phyloP scores from a whole-genome alignment of 2,888 invertebrate species.

The Scaptomyza flava region DNA sequence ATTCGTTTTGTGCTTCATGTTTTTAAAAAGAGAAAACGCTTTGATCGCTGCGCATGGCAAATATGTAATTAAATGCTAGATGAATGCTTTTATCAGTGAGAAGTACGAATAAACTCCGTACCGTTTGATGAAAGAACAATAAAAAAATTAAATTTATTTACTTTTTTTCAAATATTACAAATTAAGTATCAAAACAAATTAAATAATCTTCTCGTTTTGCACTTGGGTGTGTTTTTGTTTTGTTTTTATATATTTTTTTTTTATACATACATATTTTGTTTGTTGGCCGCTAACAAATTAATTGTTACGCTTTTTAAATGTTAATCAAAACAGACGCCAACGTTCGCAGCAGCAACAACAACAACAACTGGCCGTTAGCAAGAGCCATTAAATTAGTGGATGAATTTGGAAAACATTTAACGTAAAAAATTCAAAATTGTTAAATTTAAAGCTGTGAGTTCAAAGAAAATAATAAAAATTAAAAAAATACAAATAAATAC shows the following conservation, averaged over 20 bases:
- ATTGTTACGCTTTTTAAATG: constrained; percentile 75
- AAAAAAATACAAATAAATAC: constrained; percentile 3
- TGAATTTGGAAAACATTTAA: constrained; percentile 43
- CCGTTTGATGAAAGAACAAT: too few species aligned
- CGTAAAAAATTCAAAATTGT: constrained; percentile 4
- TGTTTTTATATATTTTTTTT: constrained; percentile 17
- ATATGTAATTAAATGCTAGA: constrained; percentile 17
- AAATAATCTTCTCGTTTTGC: not conserved
- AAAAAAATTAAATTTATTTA: too few species aligned
- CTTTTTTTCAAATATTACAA: too few species aligned
- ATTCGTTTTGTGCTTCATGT: not conserved
- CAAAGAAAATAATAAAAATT: not conserved
- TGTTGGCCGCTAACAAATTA: constrained; percentile 62
- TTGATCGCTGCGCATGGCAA: constrained; percentile 16
- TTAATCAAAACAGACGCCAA: constrained; percentile 69
- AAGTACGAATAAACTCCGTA: too few species aligned
- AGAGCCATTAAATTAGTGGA: constrained; percentile 48
- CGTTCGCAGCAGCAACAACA: not conserved
- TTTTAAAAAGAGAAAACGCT: constrained; percentile 38
- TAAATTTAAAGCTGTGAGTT: constrained; percentile 22
- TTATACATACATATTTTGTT: constrained; percentile 9
- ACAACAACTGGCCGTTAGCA: constrained; percentile 1
- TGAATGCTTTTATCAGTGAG: not conserved
- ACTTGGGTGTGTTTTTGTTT: constrained; percentile 5
- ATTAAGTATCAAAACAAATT: not conserved